Conservation (phyloP, 1,140 invertebrate genomes). For the Pseudomyrmex gracilis region DNA sequence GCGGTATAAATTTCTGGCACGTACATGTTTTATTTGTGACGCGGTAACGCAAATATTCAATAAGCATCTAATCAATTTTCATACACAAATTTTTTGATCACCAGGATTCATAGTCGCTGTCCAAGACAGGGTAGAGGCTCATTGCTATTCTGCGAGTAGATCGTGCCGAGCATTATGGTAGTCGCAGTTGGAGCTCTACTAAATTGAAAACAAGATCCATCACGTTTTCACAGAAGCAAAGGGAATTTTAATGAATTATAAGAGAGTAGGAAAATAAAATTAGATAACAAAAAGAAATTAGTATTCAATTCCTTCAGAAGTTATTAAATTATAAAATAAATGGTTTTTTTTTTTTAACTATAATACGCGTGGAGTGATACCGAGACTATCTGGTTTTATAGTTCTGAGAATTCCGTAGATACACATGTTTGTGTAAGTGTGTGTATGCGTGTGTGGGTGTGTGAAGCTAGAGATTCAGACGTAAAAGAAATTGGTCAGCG, state of each 20-base stretch:
- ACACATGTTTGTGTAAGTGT: too few relatives aligned
- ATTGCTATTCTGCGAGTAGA: slow-evolving; percentile 83
- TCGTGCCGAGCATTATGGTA: slow-evolving; percentile 76
- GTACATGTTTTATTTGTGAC: neutral
- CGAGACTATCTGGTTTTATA: neutral
- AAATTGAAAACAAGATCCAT: slow-evolving; percentile 86
- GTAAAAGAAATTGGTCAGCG: slow-evolving; percentile 62
- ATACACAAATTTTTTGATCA: slow-evolving; percentile 55
- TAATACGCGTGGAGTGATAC: too few relatives aligned
- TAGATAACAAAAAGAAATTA: slow-evolving; percentile 74
- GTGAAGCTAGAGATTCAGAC: slow-evolving; percentile 62
- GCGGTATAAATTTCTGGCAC: too few relatives aligned
- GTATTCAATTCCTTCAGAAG: slow-evolving; percentile 74
- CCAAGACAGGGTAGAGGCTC: slow-evolving; percentile 72
- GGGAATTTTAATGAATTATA: slow-evolving; percentile 86
- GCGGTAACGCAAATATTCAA: slow-evolving; percentile 23
- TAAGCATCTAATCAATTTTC: slow-evolving; percentile 17
- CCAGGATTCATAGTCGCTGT: slow-evolving; percentile 34
- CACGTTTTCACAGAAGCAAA: slow-evolving; percentile 84
- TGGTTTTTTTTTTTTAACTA: too few relatives aligned
- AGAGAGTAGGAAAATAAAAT: slow-evolving; percentile 68
- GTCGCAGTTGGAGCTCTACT: slow-evolving; percentile 82
- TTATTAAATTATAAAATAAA: neutral
- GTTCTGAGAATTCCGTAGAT: slow-evolving; percentile 28
- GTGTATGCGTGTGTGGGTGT: too few relatives aligned